phyloP scores from a whole-genome alignment of 64 coral and sea anemone species.

The Pachyseris speciosa region DNA sequence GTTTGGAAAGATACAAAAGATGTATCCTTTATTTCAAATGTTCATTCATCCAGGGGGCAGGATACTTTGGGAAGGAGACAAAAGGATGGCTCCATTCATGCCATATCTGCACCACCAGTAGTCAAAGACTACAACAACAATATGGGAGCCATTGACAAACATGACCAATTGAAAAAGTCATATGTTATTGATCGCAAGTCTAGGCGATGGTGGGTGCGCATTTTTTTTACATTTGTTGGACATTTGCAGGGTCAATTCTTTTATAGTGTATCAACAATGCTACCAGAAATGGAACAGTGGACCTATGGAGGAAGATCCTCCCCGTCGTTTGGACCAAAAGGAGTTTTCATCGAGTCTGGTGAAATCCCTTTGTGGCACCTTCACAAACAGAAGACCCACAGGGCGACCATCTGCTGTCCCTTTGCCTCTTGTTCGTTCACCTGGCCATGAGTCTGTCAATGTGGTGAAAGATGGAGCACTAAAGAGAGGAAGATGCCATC shows the following conservation, averaged over 20 bases:
- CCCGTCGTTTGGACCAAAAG: not conserved
- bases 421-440: not conserved
- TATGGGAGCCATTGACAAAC: slow-evolving; percentile 8
- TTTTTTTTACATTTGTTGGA: not conserved
- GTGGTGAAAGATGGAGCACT: not conserved
- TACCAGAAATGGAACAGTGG: slow-evolving; percentile 1
- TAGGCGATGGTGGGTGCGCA: not conserved
- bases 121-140: not conserved
- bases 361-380: not conserved
- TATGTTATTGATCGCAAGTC: slow-evolving; percentile 24
- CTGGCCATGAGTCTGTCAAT: not conserved
- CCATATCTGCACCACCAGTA: not conserved
- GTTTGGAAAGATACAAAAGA: too few relatives aligned
- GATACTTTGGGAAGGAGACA: not conserved
- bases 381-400: not conserved
- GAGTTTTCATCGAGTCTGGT: not conserved
- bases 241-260: too few relatives aligned
- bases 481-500: slow-evolving; percentile 15
- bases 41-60: not conserved
- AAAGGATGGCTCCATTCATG: not conserved
- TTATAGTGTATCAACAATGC: not conserved
- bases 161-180: not conserved
- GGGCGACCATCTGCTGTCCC: not conserved
- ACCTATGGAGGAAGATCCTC: not conserved
- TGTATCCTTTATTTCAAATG: not conserved